Conservation (phyloP, 1,140 invertebrate species). For the Drosophila nannoptera region DNA sequence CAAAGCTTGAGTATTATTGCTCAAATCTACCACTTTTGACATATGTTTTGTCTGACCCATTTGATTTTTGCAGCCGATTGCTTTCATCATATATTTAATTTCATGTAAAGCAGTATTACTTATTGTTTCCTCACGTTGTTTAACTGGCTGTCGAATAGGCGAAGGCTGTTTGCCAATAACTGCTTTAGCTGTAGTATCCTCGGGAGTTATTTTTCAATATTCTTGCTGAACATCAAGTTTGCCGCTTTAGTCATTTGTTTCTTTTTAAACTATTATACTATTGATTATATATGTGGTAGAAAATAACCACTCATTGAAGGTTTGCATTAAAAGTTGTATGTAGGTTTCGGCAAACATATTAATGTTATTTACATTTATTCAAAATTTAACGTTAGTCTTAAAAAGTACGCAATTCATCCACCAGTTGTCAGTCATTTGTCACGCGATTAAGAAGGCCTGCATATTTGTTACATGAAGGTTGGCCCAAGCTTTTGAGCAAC, state of each 20-base stretch:
- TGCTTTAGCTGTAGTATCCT: conserved; percentile 2
- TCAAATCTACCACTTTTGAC: conserved; percentile 4
- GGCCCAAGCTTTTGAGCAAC: conserved; percentile 49
- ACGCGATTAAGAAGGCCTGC: too few species aligned
- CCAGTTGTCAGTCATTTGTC: too few species aligned
- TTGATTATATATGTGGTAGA: too few species aligned
- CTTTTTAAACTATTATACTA: neutral
- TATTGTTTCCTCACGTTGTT: conserved; percentile 16
- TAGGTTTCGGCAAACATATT: too few species aligned
- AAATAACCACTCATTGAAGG: neutral
- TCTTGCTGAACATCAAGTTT: conserved; percentile 6
- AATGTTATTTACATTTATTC: too few species aligned
- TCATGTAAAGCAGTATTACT: conserved; percentile 37
- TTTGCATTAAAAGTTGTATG: neutral
- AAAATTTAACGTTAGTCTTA: too few species aligned
- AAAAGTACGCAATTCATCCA: too few species aligned
- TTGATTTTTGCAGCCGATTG: conserved; percentile 12
- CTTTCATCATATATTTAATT: conserved; percentile 31
- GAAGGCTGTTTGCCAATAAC: conserved; percentile 18
- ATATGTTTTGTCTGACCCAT: conserved; percentile 18
- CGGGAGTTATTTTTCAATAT: neutral
- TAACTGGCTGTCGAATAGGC: conserved; percentile 40
- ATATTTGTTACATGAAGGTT: conserved; percentile 34
- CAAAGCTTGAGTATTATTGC: neutral
- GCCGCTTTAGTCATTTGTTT: conserved; percentile 21